A percentile compares a stretch with the other conserved stretches of the same genome.
Conservation (phyloP, 2,113 vertebrate genomes). For the Butastur rufipennis region DNA sequence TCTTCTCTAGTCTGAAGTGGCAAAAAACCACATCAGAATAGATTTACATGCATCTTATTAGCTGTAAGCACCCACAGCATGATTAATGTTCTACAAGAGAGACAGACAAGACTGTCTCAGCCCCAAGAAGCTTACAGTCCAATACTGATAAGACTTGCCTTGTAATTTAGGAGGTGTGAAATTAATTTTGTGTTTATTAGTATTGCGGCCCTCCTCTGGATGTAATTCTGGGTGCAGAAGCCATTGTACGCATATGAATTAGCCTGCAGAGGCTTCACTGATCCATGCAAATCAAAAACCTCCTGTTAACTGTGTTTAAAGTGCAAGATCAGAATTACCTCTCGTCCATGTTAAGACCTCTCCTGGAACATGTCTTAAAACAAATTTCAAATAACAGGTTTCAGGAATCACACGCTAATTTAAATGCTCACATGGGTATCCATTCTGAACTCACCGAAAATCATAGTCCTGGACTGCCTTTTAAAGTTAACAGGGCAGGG, state of each 20-base stretch:
- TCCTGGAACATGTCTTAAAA: background rate
- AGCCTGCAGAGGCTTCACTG: background rate
- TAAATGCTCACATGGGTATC: background rate
- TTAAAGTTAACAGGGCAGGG: background rate
- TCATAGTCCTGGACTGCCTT: background rate
- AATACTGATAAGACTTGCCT: background rate
- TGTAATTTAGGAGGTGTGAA: conserved; percentile 15
- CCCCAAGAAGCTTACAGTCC: background rate
- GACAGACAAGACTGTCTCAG: background rate
- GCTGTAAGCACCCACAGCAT: background rate
- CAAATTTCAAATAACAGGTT: background rate
- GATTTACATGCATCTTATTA: conserved; percentile 9
- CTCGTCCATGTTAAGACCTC: background rate
- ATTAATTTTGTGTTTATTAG: conserved; percentile 26
- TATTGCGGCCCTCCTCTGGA: background rate
- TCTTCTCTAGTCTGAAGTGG: conserved; percentile 2
- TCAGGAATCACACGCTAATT: background rate
- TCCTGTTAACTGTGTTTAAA: background rate
- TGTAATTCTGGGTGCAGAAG: background rate
- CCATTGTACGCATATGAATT: background rate
- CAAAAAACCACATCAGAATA: conserved; percentile 34
- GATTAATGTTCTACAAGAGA: conserved; percentile 35
- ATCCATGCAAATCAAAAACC: background rate
- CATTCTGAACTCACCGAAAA: background rate
- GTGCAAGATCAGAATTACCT: background rate